These are phyloP conservation scores for Patagioenas fasciata DNA, from an alignment of 2,113 vertebrate species.

Conservation along the genomic window DNA sequence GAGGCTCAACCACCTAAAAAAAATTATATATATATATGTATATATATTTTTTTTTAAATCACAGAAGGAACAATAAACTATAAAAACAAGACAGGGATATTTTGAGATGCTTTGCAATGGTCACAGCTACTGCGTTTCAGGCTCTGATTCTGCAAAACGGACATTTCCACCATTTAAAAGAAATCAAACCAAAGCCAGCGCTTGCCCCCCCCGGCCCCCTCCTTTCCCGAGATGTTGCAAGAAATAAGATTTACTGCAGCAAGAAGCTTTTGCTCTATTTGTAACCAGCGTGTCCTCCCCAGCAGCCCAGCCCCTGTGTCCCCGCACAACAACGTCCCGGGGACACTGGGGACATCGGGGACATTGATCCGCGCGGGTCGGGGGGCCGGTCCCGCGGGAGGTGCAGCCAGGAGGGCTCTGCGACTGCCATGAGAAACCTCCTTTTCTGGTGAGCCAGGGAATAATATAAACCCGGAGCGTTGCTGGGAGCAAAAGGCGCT, in stretches of 20 bases:
- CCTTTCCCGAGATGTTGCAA: background rate
- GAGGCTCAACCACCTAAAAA: background rate
- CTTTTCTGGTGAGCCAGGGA: constrained; percentile 68
- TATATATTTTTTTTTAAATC: background rate
- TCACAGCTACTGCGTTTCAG: background rate
- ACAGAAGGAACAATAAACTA: background rate
- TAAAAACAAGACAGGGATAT: background rate
- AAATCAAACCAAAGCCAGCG: background rate
- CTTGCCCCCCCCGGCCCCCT: background rate
- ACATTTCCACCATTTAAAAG: background rate
- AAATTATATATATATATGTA: background rate
- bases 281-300: constrained; percentile 36
- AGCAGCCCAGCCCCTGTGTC: constrained; percentile 39
- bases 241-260: constrained; percentile 39
- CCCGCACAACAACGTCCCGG: constrained; percentile 67
- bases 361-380: constrained; percentile 68
- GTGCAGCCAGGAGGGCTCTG: constrained; percentile 65
- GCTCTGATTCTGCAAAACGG: background rate
- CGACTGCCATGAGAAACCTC: constrained; percentile 72
- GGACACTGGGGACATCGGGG: background rate
- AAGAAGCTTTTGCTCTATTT: constrained; percentile 44
- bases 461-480: constrained; percentile 64
- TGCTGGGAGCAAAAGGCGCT: constrained; percentile 66
- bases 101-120: background rate
- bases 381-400: constrained; percentile 72